Evolutionary conservation across 2,888 invertebrate species (phyloP), one percentile per base, ranked within the genome.

Genomic region (Cerceris ruficornis): DNA sequence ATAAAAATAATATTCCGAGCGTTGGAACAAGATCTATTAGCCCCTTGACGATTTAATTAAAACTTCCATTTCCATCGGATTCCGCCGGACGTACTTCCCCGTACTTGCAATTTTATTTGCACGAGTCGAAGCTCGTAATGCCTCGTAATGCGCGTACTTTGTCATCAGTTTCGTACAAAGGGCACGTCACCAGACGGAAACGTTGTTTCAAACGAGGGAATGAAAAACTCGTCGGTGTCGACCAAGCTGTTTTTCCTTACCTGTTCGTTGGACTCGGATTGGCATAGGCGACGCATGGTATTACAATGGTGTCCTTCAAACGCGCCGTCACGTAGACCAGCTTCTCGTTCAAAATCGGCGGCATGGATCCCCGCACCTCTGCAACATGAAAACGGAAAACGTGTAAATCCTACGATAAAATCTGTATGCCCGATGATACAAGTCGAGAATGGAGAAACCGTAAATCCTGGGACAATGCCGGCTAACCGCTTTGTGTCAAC

Each of bases 231-330:
- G 1, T 13, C 8, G 46, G 1, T 2, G 13, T 52, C 14, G 13
- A n/a, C n/a, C 1, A n/a, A 52, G 11, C 8, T 46, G 9, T 46
- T 11, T 39, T 42, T 54, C 54, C 86, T 93, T 92, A 95, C 95
- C 94, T 93, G 92, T 94, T 93, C 69, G 91, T 91, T 11, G 95
- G 94, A 15, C 94, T 93, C 9, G 95, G 95, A 90, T 94, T 94
- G 14, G 94, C 95, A 87, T 94, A 94, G 28, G 95, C 94, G 50
- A 94, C 94, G 91, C 95, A 95, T 7, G 95, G 94, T 67, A 95
- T 92, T 54, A 95, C 94, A 50, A 94, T 92, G 41, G 93, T 93
- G 84, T 94, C 94, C 69, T 94, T 94, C 68, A 94, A 91, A 69
- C 94, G 92, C 41, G 93, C 92, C 55, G 93, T 92, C 72, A 94